Conservation (phyloP, 2,113 vertebrate genomes). For the Sitta europaea region DNA sequence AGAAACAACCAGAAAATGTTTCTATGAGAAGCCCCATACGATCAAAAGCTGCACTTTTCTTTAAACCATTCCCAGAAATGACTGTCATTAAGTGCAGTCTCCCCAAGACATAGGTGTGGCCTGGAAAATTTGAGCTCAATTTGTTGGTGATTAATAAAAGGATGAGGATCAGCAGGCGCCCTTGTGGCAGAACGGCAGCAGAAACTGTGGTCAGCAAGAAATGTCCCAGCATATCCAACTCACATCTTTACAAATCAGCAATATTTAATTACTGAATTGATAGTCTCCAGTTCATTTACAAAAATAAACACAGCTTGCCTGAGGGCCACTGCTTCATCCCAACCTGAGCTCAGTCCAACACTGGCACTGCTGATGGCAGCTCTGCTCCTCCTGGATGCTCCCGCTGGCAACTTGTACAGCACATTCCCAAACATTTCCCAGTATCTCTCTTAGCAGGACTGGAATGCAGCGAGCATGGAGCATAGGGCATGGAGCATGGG, state of each 20-base stretch:
- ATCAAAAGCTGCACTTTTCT: background rate
- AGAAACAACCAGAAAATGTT: background rate
- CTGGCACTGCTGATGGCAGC: background rate
- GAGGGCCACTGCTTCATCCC: background rate
- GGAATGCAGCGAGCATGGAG: background rate
- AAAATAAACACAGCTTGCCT: background rate
- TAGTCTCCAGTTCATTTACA: background rate
- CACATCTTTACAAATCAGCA: background rate
- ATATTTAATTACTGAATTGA: background rate
- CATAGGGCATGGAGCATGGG: background rate
- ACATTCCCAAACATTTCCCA: background rate
- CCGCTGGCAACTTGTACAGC: rapidly evolving
- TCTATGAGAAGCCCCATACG: rapidly evolving
- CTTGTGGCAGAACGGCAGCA: background rate
- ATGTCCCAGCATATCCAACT: background rate
- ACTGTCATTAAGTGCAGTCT: background rate
- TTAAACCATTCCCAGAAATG: background rate
- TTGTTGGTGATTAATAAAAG: background rate
- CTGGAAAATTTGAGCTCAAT: background rate
- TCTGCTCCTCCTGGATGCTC: background rate
- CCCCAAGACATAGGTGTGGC: background rate
- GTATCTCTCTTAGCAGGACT: background rate
- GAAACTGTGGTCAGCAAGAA: background rate
- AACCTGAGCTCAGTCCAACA: background rate
- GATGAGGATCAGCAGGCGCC: background rate